Evolutionary conservation across 2,113 vertebrate genomes (phyloP).

Genomic region (Elachura formosa): DNA sequence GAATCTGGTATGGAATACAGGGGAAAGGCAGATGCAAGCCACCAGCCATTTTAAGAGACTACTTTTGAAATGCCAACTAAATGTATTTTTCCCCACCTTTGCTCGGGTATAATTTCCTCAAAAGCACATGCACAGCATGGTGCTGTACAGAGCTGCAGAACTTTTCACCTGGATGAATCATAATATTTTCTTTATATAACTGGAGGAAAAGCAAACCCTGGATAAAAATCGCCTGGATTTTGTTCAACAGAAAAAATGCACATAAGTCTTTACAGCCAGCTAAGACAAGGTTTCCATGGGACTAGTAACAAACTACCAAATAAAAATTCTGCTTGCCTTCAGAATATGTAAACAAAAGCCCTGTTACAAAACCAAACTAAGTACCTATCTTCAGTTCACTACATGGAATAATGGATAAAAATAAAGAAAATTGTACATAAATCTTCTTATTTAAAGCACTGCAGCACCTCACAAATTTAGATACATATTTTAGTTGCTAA

Average conservation of each 20-base stretch:
- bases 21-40: not conserved
- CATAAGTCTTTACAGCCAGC: not conserved
- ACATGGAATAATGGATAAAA: not conserved
- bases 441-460: not conserved
- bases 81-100: not conserved
- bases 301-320: not conserved
- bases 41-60: not conserved
- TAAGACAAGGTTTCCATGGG: not conserved
- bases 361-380: not conserved
- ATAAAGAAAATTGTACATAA: not conserved
- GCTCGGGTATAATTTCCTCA: not conserved
- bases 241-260: not conserved
- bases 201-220: not conserved
- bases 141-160: not conserved
- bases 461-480: not conserved
- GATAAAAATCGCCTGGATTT: not conserved
- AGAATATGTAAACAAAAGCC: not conserved
- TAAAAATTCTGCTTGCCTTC: not conserved
- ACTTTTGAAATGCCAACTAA: not conserved
- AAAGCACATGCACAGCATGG: not conserved
- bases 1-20: not conserved
- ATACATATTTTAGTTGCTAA: rapidly evolving
- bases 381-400: not conserved
- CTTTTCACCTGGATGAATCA: constrained; percentile 31
- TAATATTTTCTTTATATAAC: not conserved